Conservation (phyloP, 1,140 invertebrate species). For the Drosophila carrolli region DNA sequence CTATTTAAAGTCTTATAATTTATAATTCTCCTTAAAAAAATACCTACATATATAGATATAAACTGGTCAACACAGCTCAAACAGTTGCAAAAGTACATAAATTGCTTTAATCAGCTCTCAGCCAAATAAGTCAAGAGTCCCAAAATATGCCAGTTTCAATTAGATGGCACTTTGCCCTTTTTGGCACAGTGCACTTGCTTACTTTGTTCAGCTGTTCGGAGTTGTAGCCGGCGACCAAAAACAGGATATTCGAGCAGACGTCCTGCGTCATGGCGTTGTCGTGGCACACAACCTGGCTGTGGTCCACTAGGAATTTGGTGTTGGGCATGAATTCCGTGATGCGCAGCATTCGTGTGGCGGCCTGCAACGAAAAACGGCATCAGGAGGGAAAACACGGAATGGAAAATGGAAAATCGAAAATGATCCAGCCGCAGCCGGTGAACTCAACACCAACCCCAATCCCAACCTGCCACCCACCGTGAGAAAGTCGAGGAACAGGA, state of each 20-base stretch:
- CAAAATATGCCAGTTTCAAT: neutral
- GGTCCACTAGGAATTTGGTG: conserved; percentile 84
- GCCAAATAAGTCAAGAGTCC: too few relatives aligned
- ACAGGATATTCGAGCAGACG: conserved; percentile 87
- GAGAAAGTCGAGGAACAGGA: conserved; percentile 68
- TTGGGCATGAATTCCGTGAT: conserved; percentile 87
- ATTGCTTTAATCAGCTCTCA: too few relatives aligned
- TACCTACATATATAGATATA: too few relatives aligned
- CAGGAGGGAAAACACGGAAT: conserved; percentile 13
- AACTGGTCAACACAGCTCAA: too few relatives aligned
- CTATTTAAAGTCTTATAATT: too few relatives aligned
- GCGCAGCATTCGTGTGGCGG: conserved; percentile 85
- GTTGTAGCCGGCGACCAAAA: conserved; percentile 86
- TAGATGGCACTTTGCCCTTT: neutral
- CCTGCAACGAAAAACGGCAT: conserved; percentile 69
- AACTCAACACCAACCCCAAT: neutral
- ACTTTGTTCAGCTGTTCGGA: conserved; percentile 85
- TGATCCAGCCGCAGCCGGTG: neutral
- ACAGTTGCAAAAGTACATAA: too few relatives aligned
- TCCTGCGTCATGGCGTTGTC: conserved; percentile 85
- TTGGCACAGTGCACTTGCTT: conserved; percentile 15
- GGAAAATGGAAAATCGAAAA: conserved; percentile 16
- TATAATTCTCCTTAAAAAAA: too few relatives aligned
- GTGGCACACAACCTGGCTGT: conserved; percentile 85
- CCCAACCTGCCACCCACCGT: conserved; percentile 55